These are phyloP conservation scores for Chionoecetes opilio DNA, from an alignment of 1,140 invertebrate genomes.

Conservation along the genomic window DNA sequence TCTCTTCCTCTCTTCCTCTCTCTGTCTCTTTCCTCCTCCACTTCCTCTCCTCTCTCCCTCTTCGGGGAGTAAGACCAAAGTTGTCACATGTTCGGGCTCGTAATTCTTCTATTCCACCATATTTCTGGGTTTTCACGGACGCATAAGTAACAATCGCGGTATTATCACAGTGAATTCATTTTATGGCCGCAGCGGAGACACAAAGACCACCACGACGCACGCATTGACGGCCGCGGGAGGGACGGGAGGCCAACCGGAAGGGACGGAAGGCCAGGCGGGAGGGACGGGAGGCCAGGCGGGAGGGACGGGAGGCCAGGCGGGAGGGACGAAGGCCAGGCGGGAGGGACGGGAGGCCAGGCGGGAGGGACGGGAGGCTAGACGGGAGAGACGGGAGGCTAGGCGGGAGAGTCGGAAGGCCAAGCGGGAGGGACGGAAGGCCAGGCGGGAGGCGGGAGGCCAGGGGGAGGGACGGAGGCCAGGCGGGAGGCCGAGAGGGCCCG, in stretches of 20 bases:
- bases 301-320: not conserved
- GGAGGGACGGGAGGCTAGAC: too few relatives aligned
- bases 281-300: not conserved
- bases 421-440: too few relatives aligned
- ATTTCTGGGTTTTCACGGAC: not conserved
- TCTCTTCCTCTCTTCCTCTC: not conserved
- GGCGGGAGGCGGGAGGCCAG: too few relatives aligned
- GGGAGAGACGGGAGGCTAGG: too few relatives aligned
- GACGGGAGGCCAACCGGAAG: not conserved
- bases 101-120: not conserved
- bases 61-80: not conserved
- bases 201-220: not conserved
- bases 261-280: not conserved
- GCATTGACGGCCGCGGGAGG: not conserved
- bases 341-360: too few relatives aligned
- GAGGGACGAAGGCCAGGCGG: not conserved
- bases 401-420: too few relatives aligned
- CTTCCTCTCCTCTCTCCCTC: not conserved
- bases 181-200: not conserved
- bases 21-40: not conserved
- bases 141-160: constrained; percentile 18
- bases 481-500: too few relatives aligned
- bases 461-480: too few relatives aligned
- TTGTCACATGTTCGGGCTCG: not conserved
- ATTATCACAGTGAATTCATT: constrained; percentile 2